Conservation (phyloP, 2,888 invertebrate genomes). For the Hemithea aestivaria region DNA sequence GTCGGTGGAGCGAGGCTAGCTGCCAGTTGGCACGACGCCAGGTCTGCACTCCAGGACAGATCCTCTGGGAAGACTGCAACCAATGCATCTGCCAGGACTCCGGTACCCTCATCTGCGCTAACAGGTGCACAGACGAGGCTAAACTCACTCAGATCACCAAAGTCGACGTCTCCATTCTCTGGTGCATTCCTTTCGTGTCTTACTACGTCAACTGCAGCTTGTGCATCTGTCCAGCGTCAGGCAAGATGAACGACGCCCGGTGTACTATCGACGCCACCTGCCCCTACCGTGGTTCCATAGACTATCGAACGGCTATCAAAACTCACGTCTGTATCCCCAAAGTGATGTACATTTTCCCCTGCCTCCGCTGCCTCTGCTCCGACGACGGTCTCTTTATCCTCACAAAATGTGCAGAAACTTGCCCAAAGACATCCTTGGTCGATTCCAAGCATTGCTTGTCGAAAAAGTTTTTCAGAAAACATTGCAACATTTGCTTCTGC, state of each 20-base stretch:
- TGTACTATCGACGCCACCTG: conserved; percentile 62
- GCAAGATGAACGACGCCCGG: conserved; percentile 47
- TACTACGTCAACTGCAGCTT: conserved; percentile 63
- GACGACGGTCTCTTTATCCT: conserved; percentile 50
- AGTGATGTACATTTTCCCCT: conserved; percentile 61
- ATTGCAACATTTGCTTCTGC: conserved; percentile 59
- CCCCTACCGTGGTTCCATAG: conserved; percentile 27
- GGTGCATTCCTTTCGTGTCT: conserved; percentile 56
- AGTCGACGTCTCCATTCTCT: conserved; percentile 20
- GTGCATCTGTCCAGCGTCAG: conserved; percentile 62
- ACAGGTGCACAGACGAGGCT: conserved; percentile 39
- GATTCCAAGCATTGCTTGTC: conserved; percentile 52
- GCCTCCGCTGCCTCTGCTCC: conserved; percentile 60
- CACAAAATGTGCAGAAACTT: conserved; percentile 57
- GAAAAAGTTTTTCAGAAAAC: conserved; percentile 47
- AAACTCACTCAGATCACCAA: conserved; percentile 8
- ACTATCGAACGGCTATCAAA: conserved; percentile 30
- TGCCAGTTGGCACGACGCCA: conserved; percentile 46
- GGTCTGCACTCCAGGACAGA: conserved; percentile 50
- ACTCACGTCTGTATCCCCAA: conserved; percentile 57
- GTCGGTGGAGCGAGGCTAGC: conserved; percentile 48
- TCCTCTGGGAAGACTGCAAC: conserved; percentile 57
- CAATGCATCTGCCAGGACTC: conserved; percentile 60
- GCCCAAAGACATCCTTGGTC: conserved; percentile 29
- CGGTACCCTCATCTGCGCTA: conserved; percentile 49